phyloP scores from a whole-genome alignment of 2,113 vertebrate species.

The Chunga burmeisteri region DNA sequence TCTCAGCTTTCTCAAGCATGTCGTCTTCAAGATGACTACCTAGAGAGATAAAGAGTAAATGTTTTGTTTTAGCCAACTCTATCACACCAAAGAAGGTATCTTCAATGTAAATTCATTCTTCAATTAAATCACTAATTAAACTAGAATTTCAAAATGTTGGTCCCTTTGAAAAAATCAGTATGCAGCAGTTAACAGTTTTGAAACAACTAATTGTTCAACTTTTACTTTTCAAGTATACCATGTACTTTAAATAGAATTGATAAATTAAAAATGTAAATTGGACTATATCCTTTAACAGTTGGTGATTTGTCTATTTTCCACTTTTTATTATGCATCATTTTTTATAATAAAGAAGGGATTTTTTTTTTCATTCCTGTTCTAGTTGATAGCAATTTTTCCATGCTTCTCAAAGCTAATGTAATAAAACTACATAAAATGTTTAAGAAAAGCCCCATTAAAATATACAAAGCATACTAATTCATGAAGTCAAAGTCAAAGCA shows the following conservation, averaged over 20 bases:
- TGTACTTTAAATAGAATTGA: constrained; percentile 37
- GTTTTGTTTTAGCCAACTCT: background rate
- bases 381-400: constrained; percentile 33
- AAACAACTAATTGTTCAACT: constrained; percentile 8
- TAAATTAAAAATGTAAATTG: constrained; percentile 62
- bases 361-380: constrained; percentile 18
- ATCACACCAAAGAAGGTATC: background rate
- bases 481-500: constrained; percentile 56
- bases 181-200: background rate
- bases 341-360: constrained; percentile 37
- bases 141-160: background rate
- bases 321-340: constrained; percentile 35
- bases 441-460: constrained; percentile 64
- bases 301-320: constrained; percentile 29
- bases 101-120: background rate
- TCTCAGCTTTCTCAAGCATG: background rate
- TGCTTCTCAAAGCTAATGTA: constrained; percentile 38
- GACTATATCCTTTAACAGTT: constrained; percentile 28
- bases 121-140: background rate
- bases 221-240: background rate
- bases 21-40: background rate
- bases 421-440: constrained; percentile 52
- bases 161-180: background rate
- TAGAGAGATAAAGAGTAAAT: background rate
- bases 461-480: constrained; percentile 59